These are phyloP conservation scores for Xestobium rufovillosum DNA, from an alignment of 2,888 invertebrate genomes.

Conservation along the genomic window DNA sequence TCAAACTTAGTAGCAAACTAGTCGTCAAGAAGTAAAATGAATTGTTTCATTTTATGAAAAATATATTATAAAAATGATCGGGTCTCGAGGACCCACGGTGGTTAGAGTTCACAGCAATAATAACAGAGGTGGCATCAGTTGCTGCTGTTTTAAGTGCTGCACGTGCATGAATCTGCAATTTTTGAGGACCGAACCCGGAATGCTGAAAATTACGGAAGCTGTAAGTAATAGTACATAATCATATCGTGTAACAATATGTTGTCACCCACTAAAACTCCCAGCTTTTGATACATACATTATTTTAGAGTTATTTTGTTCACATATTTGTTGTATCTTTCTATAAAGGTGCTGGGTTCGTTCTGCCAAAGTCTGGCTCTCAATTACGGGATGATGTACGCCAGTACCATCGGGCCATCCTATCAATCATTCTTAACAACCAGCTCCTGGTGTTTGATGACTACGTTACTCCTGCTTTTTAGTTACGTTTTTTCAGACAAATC, in stretches of 20 bases:
- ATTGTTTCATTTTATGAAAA: no score
- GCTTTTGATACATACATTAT: constrained; percentile 1
- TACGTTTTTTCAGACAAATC: constrained; percentile 75
- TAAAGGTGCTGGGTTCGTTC: constrained; percentile 67
- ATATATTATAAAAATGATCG: constrained; percentile 30
- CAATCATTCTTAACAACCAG: constrained; percentile 74
- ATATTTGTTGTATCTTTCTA: no score
- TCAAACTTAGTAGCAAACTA: no score
- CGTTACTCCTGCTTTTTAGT: constrained; percentile 63
- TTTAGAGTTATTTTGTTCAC: no score
- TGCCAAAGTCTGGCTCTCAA: constrained; percentile 75
- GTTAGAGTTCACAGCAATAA: constrained; percentile 38
- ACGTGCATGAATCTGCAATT: constrained; percentile 74
- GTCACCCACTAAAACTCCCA: not conserved
- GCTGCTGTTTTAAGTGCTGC: constrained; percentile 70
- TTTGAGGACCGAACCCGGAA: constrained; percentile 62
- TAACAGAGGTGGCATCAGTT: constrained; percentile 50
- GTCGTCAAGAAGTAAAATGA: no score
- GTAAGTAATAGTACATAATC: constrained; percentile 45
- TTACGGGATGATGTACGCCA: constrained; percentile 67
- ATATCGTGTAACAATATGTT: constrained; percentile 4
- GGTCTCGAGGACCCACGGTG: constrained; percentile 47
- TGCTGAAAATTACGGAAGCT: constrained; percentile 68
- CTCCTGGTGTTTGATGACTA: constrained; percentile 72
- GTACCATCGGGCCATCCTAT: constrained; percentile 69